A percentile compares a stretch with the other conserved stretches of the same genome.
Evolutionary conservation across 2,797 vertebrate species (phyloP).

Genomic region (Siniperca undulata): DNA sequence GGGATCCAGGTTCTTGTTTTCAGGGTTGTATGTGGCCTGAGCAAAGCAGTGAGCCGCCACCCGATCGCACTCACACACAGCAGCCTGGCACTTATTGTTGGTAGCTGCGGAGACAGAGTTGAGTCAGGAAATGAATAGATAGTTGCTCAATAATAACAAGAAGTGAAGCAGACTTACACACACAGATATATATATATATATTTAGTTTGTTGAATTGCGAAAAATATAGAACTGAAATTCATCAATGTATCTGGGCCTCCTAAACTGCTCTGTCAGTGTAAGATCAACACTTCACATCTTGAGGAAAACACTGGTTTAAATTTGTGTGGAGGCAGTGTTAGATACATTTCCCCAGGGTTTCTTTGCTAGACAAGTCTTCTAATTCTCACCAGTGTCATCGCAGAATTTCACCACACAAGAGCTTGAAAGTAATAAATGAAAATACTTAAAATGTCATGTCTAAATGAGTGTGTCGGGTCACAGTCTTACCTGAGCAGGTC

Average conservation of each 20-base stretch:
- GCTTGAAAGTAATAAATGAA: neutral
- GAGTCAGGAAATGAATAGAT: neutral
- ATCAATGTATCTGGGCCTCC: neutral
- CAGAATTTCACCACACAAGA: neutral
- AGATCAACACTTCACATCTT: neutral
- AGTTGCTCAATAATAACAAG: slow-evolving; percentile 1
- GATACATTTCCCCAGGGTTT: neutral
- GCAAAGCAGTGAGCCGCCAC: slow-evolving; percentile 82
- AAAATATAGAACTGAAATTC: too few species aligned
- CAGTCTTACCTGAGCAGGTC: slow-evolving; percentile 87
- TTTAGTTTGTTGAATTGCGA: neutral
- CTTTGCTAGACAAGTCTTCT: neutral
- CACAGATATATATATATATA: too few species aligned
- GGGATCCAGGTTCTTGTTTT: slow-evolving; percentile 74
- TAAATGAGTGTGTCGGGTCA: neutral
- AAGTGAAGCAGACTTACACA: neutral
- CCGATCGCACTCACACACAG: slow-evolving; percentile 83
- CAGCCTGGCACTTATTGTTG: slow-evolving; percentile 80
- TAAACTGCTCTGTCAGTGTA: neutral
- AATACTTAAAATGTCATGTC: neutral
- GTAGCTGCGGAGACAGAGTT: slow-evolving; percentile 62
- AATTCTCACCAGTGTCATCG: neutral
- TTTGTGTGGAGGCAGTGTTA: neutral
- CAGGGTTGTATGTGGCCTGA: slow-evolving; percentile 63
- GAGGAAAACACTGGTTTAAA: neutral